Evolutionary conservation across 2,113 vertebrate species (phyloP), one percentile per base, ranked within the genome.

Genomic region (Oriolus oriolus): DNA sequence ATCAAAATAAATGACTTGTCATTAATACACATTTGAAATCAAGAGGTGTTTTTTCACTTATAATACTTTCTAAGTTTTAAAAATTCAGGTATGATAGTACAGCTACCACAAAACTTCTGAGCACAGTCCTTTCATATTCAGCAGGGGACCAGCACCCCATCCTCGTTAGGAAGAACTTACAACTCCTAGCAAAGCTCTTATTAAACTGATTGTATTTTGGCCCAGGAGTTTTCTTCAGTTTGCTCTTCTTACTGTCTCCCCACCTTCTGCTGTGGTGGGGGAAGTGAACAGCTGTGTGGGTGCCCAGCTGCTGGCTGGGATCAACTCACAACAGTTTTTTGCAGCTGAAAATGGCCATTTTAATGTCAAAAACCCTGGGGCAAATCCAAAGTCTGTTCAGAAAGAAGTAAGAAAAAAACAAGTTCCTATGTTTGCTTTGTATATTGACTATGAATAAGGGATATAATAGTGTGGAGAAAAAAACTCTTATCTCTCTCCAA

Each of bases 221-320:
- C 30, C 7, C 24, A 42, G 1, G 4, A 31, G 5, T 54, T 79
- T 66, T 75, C 27, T 22, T 64, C 33, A 13, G 9, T 70, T 78
- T 75, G 17, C 17, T 64, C 16, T 79, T 81, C 24, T 11, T 69
- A 2, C 73, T 68, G 11, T 35, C 19, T 92, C 31, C 19, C 7
- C 7, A 10, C 3, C 4, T 88, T 52, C 83, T 80, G 16, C 44
- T 49, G 54, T 9, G 5, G 7, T 13, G 8, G 7, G 11, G 7
- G 33, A 11, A 68, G 16, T 1, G 3, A 88, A 30, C 0, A 1
- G 23, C 15, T 54, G 6, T 44, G 13, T 35, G 35, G 23, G 14
- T 59, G 13, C 47, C 73, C 45, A 70, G 70, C 49, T 90, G 14
- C 47, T 64, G 78, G 21, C 33, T 79, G n/a, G 19, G 13, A 9